Percentiles rank a stretch among this genome's conserved stretches.
phyloP scores from a whole-genome alignment of 2,113 vertebrate species.

The Cyprinodon brontotheroides region DNA sequence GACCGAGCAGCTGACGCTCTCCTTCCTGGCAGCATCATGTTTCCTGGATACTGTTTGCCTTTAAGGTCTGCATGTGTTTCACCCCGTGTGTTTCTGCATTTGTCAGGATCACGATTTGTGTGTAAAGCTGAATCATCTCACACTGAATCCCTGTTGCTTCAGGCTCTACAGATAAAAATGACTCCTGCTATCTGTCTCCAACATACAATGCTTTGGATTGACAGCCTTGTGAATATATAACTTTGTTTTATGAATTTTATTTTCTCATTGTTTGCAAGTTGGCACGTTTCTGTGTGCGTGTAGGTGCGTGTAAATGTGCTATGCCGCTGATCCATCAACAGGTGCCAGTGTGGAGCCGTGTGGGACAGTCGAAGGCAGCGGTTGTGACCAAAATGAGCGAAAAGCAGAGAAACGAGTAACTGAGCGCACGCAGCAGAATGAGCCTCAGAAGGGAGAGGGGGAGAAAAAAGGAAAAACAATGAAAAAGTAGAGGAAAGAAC shows the following conservation, averaged over 20 bases:
- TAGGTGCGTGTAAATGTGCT: constrained; percentile 34
- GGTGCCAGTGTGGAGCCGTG: constrained; percentile 75
- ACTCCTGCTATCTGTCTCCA: constrained; percentile 20
- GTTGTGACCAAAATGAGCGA: constrained; percentile 51
- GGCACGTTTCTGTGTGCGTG: constrained; percentile 16
- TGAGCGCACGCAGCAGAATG: constrained; percentile 45
- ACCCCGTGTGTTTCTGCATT: constrained; percentile 1
- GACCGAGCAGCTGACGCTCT: not conserved
- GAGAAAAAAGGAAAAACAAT: constrained; percentile 2
- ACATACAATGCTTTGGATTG: constrained; percentile 32
- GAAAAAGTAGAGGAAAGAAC: constrained; percentile 37
- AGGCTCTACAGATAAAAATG: constrained; percentile 26
- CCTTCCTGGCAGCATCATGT: not conserved
- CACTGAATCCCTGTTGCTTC: constrained; percentile 27
- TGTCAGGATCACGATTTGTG: not conserved
- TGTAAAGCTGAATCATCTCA: constrained; percentile 26
- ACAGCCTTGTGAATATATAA: not conserved
- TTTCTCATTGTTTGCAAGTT: not conserved
- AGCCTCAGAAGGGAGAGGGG: constrained; percentile 20
- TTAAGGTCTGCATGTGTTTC: constrained; percentile 7
- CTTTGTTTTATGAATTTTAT: fast-evolving
- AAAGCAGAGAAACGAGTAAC: constrained; percentile 49
- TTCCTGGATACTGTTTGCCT: constrained; percentile 10
- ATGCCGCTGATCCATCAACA: constrained; percentile 66
- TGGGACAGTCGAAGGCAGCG: constrained; percentile 14